Conservation (phyloP, 2,113 vertebrate genomes). For the Muntiacus muntjak region DNA sequence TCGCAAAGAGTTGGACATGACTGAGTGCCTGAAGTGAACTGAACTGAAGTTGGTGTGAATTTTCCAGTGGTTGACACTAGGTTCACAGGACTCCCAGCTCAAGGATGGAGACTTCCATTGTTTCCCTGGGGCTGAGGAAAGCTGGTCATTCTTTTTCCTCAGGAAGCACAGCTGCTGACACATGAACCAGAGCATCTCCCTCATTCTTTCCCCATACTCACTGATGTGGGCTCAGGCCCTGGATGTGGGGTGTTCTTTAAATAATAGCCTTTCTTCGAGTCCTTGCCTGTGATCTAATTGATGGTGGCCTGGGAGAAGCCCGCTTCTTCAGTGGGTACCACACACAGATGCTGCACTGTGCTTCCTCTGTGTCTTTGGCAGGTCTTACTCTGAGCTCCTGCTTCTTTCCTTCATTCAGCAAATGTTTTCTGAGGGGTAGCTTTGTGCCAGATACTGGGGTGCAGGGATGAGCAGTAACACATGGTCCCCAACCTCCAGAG, state of each 20-base stretch:
- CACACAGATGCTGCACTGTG: not conserved
- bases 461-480: not conserved
- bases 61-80: not conserved
- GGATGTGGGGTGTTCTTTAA: not conserved
- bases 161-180: not conserved
- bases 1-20: not conserved
- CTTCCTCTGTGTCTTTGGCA: not conserved
- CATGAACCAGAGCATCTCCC: not conserved
- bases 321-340: not conserved
- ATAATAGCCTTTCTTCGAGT: not conserved
- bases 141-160: not conserved
- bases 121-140: not conserved
- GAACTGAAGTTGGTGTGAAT: not conserved
- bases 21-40: not conserved
- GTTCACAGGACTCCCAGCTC: not conserved
- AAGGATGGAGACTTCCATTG: not conserved
- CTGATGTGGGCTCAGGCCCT: not conserved
- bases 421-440: not conserved
- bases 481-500: not conserved
- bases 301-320: not conserved
- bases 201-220: not conserved
- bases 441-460: constrained; percentile 21
- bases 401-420: not conserved
- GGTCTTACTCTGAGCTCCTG: not conserved
- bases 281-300: not conserved